Conservation (phyloP, 2,888 invertebrate species). For the Drosophila basisetae region DNA sequence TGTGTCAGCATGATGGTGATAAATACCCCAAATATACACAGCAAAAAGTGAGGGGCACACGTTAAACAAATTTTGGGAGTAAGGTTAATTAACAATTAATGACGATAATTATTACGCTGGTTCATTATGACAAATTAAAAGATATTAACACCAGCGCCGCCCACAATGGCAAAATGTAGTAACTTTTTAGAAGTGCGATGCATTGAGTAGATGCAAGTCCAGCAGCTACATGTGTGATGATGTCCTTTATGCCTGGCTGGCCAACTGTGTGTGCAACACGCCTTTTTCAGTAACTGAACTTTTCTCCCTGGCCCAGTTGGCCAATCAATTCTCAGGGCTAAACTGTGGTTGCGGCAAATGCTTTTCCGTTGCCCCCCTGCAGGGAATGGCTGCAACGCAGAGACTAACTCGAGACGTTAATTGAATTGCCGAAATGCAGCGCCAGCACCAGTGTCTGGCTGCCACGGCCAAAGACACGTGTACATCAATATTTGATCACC, state of each 20-base stretch:
- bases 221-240: slow-evolving; percentile 4
- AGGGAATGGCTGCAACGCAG: neutral
- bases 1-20: neutral
- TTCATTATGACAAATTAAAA: neutral
- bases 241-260: slow-evolving; percentile 1
- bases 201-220: neutral
- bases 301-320: neutral
- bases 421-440: slow-evolving; percentile 46
- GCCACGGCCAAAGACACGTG: slow-evolving; percentile 16
- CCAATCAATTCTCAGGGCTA: slow-evolving; percentile 15
- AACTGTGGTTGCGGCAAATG: slow-evolving; percentile 8
- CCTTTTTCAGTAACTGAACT: slow-evolving; percentile 14
- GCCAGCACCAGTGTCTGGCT: slow-evolving; percentile 9
- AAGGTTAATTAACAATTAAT: neutral
- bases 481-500: slow-evolving; percentile 6
- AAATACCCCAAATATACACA: neutral
- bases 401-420: slow-evolving; percentile 28
- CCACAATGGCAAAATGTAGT: neutral
- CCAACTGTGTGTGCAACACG: neutral
- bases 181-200: neutral
- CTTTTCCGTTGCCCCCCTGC: slow-evolving; percentile 4
- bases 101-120: neutral
- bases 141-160: neutral
- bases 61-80: neutral
- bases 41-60: neutral